A percentile compares a stretch with the other conserved stretches of the same genome.
Conservation (phyloP, 2,113 vertebrate genomes). For the Myxocyprinus asiaticus region DNA sequence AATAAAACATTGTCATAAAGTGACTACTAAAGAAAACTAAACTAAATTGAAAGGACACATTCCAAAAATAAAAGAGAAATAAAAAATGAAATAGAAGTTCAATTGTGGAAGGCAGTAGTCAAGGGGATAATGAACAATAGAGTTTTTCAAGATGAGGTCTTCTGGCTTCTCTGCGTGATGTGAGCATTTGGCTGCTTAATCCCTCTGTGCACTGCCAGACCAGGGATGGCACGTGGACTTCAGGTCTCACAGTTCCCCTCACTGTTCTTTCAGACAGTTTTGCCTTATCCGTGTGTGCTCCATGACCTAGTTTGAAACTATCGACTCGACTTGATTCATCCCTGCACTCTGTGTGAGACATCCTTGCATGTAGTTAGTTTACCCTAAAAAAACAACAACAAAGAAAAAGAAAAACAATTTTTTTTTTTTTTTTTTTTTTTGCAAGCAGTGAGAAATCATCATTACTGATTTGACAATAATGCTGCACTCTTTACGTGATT, state of each 20-base stretch:
- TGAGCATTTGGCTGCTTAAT: not conserved
- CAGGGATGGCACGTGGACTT: not conserved
- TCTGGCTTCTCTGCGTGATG: no score
- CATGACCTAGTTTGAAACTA: conserved; percentile 55
- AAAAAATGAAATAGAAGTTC: no score
- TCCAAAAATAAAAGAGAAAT: no score
- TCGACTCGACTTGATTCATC: conserved; percentile 30
- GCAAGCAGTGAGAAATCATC: not conserved
- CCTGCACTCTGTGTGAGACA: conserved; percentile 30
- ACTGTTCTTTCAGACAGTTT: not conserved
- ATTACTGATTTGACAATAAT: conserved; percentile 7
- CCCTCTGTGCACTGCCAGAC: not conserved
- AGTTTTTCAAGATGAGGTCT: not conserved
- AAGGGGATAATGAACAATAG: conserved; percentile 11
- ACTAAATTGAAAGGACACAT: no score
- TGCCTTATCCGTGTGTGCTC: conserved; percentile 35
- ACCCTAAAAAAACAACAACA: conserved; percentile 24
- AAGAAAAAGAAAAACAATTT: not conserved
- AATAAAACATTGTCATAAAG: no score
- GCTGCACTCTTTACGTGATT: not conserved
- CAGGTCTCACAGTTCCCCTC: conserved; percentile 18
- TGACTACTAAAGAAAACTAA: no score
- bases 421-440: no score
- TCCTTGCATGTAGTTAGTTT: conserved; percentile 27
- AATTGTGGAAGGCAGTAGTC: no score